These are phyloP conservation scores for Drosophila nr. medialis DNA, from an alignment of 2,888 invertebrate species.

Conservation along the genomic window DNA sequence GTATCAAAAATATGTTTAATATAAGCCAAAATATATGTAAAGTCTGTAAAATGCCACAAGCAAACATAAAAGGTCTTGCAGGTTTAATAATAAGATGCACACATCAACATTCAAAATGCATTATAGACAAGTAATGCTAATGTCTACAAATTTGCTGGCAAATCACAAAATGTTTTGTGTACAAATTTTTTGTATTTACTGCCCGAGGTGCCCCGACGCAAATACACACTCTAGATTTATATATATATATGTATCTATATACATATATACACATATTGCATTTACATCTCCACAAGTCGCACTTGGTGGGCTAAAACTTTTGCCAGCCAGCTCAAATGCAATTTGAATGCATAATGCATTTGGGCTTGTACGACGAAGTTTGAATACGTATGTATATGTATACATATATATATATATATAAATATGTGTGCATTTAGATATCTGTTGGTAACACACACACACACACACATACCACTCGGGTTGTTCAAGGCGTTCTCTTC, in stretches of 20 bases:
- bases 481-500: slow-evolving; percentile 56
- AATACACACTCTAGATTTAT: slow-evolving; percentile 34
- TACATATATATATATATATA: not conserved
- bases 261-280: slow-evolving; percentile 28
- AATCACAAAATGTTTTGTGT: slow-evolving; percentile 38
- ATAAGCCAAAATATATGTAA: not conserved
- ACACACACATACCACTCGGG: slow-evolving; percentile 47
- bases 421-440: slow-evolving; percentile 22
- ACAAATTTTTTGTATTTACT: slow-evolving; percentile 34
- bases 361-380: slow-evolving; percentile 14
- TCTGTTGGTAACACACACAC: slow-evolving; percentile 27
- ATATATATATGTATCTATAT: slow-evolving; percentile 2
- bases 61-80: not conserved
- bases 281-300: slow-evolving; percentile 50
- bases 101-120: slow-evolving; percentile 15
- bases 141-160: slow-evolving; percentile 51
- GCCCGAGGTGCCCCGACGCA: slow-evolving; percentile 50
- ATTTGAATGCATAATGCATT: slow-evolving; percentile 63
- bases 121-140: slow-evolving; percentile 38
- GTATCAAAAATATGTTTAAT: not conserved
- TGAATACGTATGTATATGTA: slow-evolving; percentile 17
- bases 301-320: slow-evolving; percentile 44
- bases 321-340: slow-evolving; percentile 55
- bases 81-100: not conserved
- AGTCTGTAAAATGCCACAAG: not conserved